Evolutionary conservation across 2,113 vertebrate genomes (phyloP).

Genomic region (Halcyon senegalensis): DNA sequence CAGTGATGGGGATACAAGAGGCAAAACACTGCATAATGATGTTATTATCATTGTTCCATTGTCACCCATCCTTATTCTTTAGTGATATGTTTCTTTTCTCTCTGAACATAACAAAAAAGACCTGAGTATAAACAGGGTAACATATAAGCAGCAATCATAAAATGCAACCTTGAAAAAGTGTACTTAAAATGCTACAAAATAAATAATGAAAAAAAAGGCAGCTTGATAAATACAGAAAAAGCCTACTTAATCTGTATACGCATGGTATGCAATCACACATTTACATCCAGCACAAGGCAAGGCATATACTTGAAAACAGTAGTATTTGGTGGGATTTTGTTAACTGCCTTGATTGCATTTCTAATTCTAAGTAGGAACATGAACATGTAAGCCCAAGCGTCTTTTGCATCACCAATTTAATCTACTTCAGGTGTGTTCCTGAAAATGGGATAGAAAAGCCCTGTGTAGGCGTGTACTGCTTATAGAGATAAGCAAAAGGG

Average conservation of each 20-base stretch:
- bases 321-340: conserved; percentile 46
- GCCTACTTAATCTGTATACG: conserved; percentile 26
- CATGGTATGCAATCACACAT: conserved; percentile 27
- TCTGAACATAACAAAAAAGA: conserved; percentile 38
- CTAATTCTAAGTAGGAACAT: conserved; percentile 46
- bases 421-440: conserved; percentile 31
- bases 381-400: conserved; percentile 28
- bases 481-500: not conserved
- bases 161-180: not conserved
- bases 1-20: conserved; percentile 66
- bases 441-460: not conserved
- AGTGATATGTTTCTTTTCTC: conserved; percentile 36
- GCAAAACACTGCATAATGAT: conserved; percentile 63
- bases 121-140: conserved; percentile 31
- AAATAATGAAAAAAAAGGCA: not conserved
- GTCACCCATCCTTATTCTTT: conserved; percentile 54
- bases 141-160: not conserved
- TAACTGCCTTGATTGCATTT: conserved; percentile 61
- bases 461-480: not conserved
- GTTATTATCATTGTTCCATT: conserved; percentile 58
- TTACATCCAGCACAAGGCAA: conserved; percentile 35
- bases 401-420: conserved; percentile 43
- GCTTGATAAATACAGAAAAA: conserved; percentile 41
- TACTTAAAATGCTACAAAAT: not conserved
- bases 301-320: conserved; percentile 38